A percentile compares a stretch with the other conserved stretches of the same genome.
Conservation (phyloP, 2,888 invertebrate species). For the Volucella zonaria region DNA sequence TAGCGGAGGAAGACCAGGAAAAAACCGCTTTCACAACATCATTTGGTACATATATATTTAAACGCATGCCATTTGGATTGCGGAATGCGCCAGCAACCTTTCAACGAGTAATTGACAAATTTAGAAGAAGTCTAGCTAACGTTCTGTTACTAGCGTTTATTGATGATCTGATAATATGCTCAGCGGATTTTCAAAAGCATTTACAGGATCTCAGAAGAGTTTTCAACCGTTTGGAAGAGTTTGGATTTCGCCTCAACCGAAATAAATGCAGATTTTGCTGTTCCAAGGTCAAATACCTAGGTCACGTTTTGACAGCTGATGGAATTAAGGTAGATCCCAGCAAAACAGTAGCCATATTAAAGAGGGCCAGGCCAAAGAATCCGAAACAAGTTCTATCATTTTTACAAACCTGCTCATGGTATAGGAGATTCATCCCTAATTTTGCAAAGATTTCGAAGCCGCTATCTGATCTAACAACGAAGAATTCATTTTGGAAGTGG, state of each 20-base stretch:
- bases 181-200: constrained; percentile 2
- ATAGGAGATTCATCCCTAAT: constrained; percentile 12
- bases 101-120: constrained; percentile 8
- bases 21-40: constrained; percentile 1
- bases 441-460: too few species aligned
- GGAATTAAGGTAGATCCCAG: constrained; percentile 46
- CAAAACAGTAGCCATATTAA: constrained; percentile 43
- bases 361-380: constrained; percentile 6
- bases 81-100: constrained; percentile 25
- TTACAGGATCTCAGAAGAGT: not conserved
- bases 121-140: not conserved
- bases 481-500: not conserved
- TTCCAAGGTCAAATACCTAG: constrained; percentile 9
- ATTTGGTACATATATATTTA: constrained; percentile 10
- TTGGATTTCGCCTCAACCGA: constrained; percentile 18
- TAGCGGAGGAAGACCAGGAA: not conserved
- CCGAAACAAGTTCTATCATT: constrained; percentile 20
- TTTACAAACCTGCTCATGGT: constrained; percentile 17
- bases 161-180: not conserved
- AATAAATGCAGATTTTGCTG: constrained; percentile 28
- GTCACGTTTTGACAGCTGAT: not conserved
- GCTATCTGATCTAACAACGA: not conserved
- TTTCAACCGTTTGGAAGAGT: not conserved
- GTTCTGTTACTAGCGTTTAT: not conserved
- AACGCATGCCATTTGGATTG: constrained; percentile 14